phyloP scores from a whole-genome alignment of 2,797 vertebrate genomes.

The Pipistrellus pygmaeus region DNA sequence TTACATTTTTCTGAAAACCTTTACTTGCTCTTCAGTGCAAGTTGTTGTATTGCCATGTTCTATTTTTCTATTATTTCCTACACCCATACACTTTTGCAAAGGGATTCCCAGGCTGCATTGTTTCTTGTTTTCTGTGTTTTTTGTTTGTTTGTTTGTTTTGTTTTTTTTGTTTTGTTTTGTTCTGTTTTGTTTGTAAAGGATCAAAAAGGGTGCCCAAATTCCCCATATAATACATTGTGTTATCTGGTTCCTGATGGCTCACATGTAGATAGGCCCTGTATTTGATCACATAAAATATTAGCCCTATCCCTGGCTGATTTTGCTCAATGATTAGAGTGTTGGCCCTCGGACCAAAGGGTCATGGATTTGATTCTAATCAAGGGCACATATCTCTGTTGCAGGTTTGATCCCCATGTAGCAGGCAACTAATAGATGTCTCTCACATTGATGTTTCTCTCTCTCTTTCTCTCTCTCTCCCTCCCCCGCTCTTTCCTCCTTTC shows the following conservation, averaged over 20 bases:
- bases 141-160: neutral
- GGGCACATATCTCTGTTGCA: too few species aligned
- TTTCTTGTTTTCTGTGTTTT: too few species aligned
- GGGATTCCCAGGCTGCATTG: neutral
- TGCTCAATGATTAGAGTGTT: too few species aligned
- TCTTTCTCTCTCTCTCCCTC: too few species aligned
- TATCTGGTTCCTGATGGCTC: slow-evolving; percentile 8
- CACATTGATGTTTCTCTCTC: too few species aligned
- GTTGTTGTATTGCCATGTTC: neutral
- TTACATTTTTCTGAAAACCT: slow-evolving; percentile 35
- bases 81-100: neutral
- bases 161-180: too few species aligned
- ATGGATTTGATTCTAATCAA: too few species aligned
- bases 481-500: too few species aligned
- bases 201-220: neutral
- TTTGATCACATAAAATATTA: slow-evolving; percentile 35
- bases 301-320: neutral
- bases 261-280: neutral
- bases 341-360: too few species aligned
- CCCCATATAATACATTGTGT: neutral
- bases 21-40: neutral
- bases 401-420: too few species aligned
- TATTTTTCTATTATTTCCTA: neutral
- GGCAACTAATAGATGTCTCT: too few species aligned
- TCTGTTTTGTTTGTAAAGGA: slow-evolving; percentile 15